Evolutionary conservation across 1,140 invertebrate genomes (phyloP), one percentile per base, ranked within the genome.

Genomic region (Holotrichia oblita): DNA sequence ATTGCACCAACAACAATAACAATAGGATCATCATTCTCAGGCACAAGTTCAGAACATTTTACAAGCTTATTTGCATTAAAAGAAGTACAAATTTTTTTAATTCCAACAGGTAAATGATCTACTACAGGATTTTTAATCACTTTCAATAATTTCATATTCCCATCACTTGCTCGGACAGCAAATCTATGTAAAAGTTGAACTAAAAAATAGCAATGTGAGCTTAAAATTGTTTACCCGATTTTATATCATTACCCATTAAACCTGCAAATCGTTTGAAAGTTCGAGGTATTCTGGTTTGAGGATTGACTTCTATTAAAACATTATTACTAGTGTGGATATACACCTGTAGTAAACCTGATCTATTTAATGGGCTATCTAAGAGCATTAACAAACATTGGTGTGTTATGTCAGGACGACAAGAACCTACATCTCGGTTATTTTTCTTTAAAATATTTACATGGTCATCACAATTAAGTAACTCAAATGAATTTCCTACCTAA

Each of bases 231-330:
- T 41, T 6, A 73, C 2, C 34, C 6, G 9, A 41, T 59, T 59
- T 79, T n/a, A n/a, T 74, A 76, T 44, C 79, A 87, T 88, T 91
- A 98, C 97, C 97, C 93, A 99, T 99, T 17, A 99, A 88, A 55
- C 98, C 98, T 85, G 97, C 97, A 91, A 99, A 99, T 85, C 98
- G 91, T 86, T 99, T 98, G 85, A 98, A 99, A 12, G 98, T 99
- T 83, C 98, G 91, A 0, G 99, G 99, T 86, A 99, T 98, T 85
- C 98, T 93, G 8, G 98, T 99, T 88, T 99, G 98, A 64, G 99
- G 98, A 89, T 98, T 98, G 22, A 99, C 93, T 93, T 99, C 97
- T 84, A 99, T 99, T 0, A 99, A 88, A 61, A 99, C 97, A 92
- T 99, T 99, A 85, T 96, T 87, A 83, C 94, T 95, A 48, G 98